Percentiles rank a stretch among this genome's conserved stretches.
Evolutionary conservation across 2,888 invertebrate species (phyloP).

Genomic region (Coremacera marginata): DNA sequence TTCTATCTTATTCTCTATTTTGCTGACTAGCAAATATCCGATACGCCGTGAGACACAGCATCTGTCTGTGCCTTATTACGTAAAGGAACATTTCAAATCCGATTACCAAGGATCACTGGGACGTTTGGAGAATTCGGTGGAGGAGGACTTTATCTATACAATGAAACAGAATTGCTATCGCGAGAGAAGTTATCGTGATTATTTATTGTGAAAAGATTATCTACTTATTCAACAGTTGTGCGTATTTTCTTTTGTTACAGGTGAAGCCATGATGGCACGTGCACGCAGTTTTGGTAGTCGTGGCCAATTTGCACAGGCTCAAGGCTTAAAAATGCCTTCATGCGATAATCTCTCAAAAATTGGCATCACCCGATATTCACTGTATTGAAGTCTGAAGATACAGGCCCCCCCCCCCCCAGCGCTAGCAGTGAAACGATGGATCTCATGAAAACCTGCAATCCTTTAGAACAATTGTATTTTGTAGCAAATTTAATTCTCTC

Average conservation of each 20-base stretch:
- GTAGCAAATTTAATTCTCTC: not conserved
- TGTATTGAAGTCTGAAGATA: conserved; percentile 51
- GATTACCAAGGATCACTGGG: conserved; percentile 91
- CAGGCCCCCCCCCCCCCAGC: not conserved
- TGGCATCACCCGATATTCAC: conserved; percentile 58
- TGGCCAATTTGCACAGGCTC: conserved; percentile 83
- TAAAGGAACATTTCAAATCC: conserved; percentile 85
- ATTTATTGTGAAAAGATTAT: conserved; percentile 36
- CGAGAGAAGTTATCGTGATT: conserved; percentile 84
- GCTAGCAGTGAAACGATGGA: not conserved
- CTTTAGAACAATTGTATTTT: not conserved
- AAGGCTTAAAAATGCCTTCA: conserved; percentile 83
- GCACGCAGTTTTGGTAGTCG: conserved; percentile 93
- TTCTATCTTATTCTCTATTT: not conserved
- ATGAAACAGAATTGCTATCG: conserved; percentile 91
- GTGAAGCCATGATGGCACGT: conserved; percentile 93
- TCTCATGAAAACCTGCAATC: not conserved
- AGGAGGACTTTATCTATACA: conserved; percentile 91
- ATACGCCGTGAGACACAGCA: conserved; percentile 80
- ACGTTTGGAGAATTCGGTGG: conserved; percentile 91
- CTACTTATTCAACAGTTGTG: conserved; percentile 17
- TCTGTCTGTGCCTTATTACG: conserved; percentile 90
- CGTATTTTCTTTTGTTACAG: conserved; percentile 62
- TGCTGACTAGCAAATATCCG: conserved; percentile 71
- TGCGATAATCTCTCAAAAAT: conserved; percentile 80